phyloP scores from a whole-genome alignment of 2,797 vertebrate species.

The Acanthurus lineatus region DNA sequence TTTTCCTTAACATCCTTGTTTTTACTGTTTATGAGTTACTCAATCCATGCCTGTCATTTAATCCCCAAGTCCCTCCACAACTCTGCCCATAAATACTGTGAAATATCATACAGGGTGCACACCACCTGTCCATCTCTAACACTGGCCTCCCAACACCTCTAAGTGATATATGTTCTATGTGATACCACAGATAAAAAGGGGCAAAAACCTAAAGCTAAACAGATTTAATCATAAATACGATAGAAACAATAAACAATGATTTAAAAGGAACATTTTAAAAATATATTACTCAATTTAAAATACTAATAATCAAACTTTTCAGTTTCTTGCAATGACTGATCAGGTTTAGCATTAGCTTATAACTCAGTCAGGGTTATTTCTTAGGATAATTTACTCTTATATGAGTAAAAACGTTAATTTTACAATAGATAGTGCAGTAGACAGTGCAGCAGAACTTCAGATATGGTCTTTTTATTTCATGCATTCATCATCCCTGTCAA shows the following conservation, averaged over 20 bases:
- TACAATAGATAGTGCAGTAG: not conserved
- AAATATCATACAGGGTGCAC: slow-evolving; percentile 39
- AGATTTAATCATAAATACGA: not conserved
- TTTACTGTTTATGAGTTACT: not conserved
- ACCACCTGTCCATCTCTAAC: slow-evolving; percentile 46
- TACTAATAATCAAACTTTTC: no score
- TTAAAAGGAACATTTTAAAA: slow-evolving; percentile 20
- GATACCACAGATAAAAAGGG: slow-evolving; percentile 30
- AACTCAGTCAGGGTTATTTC: not conserved
- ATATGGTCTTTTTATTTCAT: not conserved
- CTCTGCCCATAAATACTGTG: slow-evolving; percentile 32
- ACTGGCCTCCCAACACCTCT: slow-evolving; percentile 18
- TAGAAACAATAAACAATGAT: not conserved
- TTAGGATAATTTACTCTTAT: not conserved
- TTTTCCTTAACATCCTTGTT: slow-evolving; percentile 7
- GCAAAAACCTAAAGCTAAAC: not conserved
- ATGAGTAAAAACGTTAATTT: no score
- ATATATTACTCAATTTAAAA: not conserved
- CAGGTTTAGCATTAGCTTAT: not conserved
- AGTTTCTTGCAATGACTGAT: not conserved
- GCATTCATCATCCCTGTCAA: not conserved
- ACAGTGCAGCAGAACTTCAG: not conserved
- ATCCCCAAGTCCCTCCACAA: slow-evolving; percentile 1
- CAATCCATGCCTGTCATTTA: slow-evolving; percentile 30
- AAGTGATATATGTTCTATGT: slow-evolving; percentile 48